Evolutionary conservation across 1,140 invertebrate species (phyloP), one percentile per base, ranked within the genome.

Genomic region (Hyphantria cunea): DNA sequence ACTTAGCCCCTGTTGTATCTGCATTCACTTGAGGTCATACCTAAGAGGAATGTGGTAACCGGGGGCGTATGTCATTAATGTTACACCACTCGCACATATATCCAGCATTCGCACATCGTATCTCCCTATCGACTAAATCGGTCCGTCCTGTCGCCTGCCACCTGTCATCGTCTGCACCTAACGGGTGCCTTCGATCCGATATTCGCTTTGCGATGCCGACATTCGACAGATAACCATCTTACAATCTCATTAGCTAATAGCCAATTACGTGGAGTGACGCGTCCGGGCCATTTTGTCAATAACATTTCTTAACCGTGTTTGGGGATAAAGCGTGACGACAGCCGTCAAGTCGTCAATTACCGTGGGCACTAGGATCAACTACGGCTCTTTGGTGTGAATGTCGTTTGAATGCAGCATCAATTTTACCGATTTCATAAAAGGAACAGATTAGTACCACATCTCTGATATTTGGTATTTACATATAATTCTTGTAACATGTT

Each of bases 221-320:
- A 44, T 44, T 12, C 41, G 41, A 44, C 45, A 74, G 80, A 82
- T 80, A 64, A 58, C 65, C 77, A 84, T 84, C 82, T 58, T 61
- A 60, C 67, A 61, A 78, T 79, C 80, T 86, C 82, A 86, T 86
- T 86, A 83, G 79, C 72, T 83, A 84, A 82, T 84, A 74, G 83
- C 76, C 83, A 86, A 86, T 84, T 86, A 84, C 72, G 64, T 59
- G 79, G 82, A 86, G 74, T 78, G 83, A 86, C 82, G 76, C 72
- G 82, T 84, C 84, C 81, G 81, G 78, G 78, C 78, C 78, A 79
- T 81, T 84, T 78, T 82, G 74, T 65, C 45, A 56, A 7, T 31
- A 48, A 48, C 54, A 48, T 58, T 58, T 58, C 31, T 14, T n/a
- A 42, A 42, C 37, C 64, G 33, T 58, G 59, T 58, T 50, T 63